Conservation (phyloP, 2,113 vertebrate species). For the Oreotrochilus melanogaster region DNA sequence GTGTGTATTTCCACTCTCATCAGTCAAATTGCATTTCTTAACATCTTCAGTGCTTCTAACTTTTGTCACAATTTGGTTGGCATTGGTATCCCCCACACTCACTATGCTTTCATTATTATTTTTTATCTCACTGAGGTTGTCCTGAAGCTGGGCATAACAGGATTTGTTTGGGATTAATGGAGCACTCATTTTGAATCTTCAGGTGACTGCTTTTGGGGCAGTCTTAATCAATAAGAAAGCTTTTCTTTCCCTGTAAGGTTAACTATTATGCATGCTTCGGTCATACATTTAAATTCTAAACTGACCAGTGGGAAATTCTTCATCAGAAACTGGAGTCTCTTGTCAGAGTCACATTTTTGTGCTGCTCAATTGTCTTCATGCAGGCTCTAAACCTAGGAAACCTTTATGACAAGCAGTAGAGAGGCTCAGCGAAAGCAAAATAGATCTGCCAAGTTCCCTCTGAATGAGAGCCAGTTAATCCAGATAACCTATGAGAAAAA, state of each 20-base stretch:
- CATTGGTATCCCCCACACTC: slow-evolving; percentile 78
- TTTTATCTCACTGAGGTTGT: slow-evolving; percentile 68
- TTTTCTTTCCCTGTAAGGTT: not conserved
- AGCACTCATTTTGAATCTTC: slow-evolving; percentile 75
- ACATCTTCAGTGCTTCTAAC: not conserved
- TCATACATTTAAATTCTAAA: slow-evolving; percentile 13
- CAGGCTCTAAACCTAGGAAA: not conserved
- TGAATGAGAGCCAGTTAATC: slow-evolving; percentile 44
- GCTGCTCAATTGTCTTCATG: not conserved
- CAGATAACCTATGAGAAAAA: slow-evolving; percentile 62
- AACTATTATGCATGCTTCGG: slow-evolving; percentile 20
- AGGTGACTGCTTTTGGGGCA: not conserved
- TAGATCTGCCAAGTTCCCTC: slow-evolving; percentile 30
- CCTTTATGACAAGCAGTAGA: not conserved
- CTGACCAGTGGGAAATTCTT: not conserved
- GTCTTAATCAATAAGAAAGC: not conserved
- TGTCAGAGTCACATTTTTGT: slow-evolving; percentile 32
- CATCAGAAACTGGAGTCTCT: not conserved
- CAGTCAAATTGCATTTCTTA: slow-evolving; percentile 19
- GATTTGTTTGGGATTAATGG: slow-evolving; percentile 74
- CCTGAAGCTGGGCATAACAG: slow-evolving; percentile 73
- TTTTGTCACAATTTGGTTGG: slow-evolving; percentile 77
- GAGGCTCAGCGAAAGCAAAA: slow-evolving; percentile 25
- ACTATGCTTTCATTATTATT: slow-evolving; percentile 78
- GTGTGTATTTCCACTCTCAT: slow-evolving; percentile 60